phyloP scores from a whole-genome alignment of 2,113 vertebrate species.

The Sturnus vulgaris region DNA sequence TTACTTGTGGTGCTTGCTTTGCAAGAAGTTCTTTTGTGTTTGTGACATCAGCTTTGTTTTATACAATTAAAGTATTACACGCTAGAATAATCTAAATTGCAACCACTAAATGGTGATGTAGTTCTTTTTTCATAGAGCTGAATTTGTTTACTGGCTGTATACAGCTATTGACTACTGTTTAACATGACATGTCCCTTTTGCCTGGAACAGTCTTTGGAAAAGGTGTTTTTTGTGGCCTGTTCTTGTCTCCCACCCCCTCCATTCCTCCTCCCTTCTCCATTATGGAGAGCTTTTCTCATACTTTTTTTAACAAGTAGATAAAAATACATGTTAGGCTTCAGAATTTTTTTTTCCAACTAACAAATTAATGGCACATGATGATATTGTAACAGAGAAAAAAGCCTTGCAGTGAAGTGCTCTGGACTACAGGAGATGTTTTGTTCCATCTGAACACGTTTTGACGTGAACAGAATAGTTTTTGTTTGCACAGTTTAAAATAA shows the following conservation, averaged over 20 bases:
- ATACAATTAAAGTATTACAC: conserved; percentile 94
- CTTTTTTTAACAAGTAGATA: conserved; percentile 48
- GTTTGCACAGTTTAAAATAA: neutral
- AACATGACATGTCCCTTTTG: conserved; percentile 80
- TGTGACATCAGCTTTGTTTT: conserved; percentile 94
- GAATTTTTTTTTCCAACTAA: neutral
- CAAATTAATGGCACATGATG: conserved; percentile 18
- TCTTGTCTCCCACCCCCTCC: conserved; percentile 41
- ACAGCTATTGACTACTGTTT: conserved; percentile 84
- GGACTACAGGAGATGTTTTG: conserved; percentile 29
- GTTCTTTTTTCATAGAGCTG: conserved; percentile 79
- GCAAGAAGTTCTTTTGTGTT: conserved; percentile 85
- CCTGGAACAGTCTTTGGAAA: conserved; percentile 53
- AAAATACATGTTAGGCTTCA: neutral
- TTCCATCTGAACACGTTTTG: neutral
- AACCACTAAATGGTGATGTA: conserved; percentile 83
- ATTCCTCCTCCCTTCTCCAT: conserved; percentile 25
- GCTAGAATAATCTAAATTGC: conserved; percentile 95
- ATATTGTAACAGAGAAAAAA: conserved; percentile 7
- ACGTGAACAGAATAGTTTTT: neutral
- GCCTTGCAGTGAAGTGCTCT: neutral
- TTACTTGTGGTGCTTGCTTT: conserved; percentile 85
- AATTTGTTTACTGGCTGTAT: conserved; percentile 90
- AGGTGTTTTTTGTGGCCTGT: conserved; percentile 48
- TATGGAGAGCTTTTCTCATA: conserved; percentile 39